phyloP scores from a whole-genome alignment of 1,140 invertebrate species.

The Scaptomyza hsui region DNA sequence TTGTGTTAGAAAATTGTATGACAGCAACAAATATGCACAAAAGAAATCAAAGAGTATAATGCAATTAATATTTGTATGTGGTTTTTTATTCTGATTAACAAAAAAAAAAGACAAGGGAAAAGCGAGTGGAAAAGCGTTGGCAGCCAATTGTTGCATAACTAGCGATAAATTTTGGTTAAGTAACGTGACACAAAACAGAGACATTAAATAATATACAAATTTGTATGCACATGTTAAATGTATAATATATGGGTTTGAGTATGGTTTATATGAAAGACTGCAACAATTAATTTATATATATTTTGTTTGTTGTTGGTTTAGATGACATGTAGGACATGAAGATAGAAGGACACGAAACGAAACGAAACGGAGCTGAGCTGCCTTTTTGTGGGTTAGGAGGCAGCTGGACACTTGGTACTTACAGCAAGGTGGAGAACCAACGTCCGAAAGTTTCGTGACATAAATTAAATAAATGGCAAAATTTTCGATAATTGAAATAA shows the following conservation, averaged over 20 bases:
- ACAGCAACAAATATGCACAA: conserved; percentile 69
- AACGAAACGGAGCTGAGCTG: conserved; percentile 43
- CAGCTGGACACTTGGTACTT: conserved; percentile 74
- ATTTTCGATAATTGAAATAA: conserved; percentile 52
- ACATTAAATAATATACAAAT: conserved; percentile 23
- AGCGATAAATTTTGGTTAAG: conserved; percentile 6
- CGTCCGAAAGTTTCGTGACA: conserved; percentile 49
- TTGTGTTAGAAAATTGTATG: conserved; percentile 50
- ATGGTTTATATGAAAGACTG: conserved; percentile 15
- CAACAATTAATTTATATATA: conserved; percentile 11
- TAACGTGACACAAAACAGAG: conserved; percentile 5
- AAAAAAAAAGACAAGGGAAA: conserved; percentile 14
- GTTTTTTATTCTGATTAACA: neutral
- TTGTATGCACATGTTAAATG: conserved; percentile 25
- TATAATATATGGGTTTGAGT: conserved; percentile 6
- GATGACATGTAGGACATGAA: conserved; percentile 34
- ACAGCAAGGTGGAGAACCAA: conserved; percentile 65
- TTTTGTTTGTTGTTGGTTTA: conserved; percentile 26
- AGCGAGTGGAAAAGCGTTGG: conserved; percentile 39
- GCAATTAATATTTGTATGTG: conserved; percentile 48
- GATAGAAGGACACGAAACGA: conserved; percentile 31
- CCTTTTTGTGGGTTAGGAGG: neutral
- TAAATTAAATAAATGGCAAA: conserved; percentile 56
- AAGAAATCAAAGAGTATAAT: conserved; percentile 68
- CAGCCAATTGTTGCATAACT: conserved; percentile 33